Conservation (phyloP, 64 coral and sea anemone genomes). For the Astreopora myriophthalma region DNA sequence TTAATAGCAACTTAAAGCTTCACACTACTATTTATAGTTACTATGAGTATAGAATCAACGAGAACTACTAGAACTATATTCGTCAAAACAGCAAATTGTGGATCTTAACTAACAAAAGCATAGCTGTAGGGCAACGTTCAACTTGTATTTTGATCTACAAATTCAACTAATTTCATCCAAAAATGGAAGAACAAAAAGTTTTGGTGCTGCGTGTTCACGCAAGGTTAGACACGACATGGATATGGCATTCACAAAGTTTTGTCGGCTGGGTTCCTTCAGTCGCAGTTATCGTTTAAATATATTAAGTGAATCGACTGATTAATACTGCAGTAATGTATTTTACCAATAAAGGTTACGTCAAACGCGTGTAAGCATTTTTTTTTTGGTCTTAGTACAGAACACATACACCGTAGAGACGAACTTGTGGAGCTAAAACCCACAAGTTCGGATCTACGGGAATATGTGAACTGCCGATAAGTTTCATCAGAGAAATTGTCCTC, state of each 20-base stretch:
- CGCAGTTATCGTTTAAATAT: no score
- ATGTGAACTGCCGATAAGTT: not conserved
- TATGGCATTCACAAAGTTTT: no score
- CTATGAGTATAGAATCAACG: no score
- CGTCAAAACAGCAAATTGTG: not conserved
- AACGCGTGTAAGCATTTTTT: no score
- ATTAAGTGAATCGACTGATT: no score
- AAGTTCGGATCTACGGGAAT: conserved; percentile 56
- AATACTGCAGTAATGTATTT: not conserved
- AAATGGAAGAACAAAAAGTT: not conserved
- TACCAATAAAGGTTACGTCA: no score
- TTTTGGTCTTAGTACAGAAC: not conserved
- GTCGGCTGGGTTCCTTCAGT: no score
- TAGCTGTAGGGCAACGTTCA: not conserved
- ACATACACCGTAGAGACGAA: conserved; percentile 15
- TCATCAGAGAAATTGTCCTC: not conserved
- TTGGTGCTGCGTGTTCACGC: no score
- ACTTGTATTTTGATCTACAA: not conserved
- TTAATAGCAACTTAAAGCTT: no score
- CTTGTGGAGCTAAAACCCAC: conserved; percentile 38
- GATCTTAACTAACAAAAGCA: not conserved
- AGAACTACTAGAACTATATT: not conserved
- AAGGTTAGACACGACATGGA: no score
- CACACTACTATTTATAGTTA: no score
- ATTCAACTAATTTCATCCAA: not conserved